These are phyloP conservation scores for Lamellibrachia satsuma DNA, from an alignment of 2,888 invertebrate genomes.

Conservation along the genomic window DNA sequence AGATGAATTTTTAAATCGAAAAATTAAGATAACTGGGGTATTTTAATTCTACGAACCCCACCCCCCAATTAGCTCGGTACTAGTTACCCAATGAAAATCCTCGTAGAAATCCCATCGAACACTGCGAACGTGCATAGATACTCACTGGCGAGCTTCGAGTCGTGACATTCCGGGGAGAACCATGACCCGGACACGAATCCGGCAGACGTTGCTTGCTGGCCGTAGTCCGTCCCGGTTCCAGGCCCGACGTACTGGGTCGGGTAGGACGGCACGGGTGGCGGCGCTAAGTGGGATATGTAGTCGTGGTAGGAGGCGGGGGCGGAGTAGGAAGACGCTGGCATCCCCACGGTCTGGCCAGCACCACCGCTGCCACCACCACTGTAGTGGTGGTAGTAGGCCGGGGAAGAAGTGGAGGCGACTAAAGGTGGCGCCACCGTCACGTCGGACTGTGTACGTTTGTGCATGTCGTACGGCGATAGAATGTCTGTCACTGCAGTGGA, in stretches of 20 bases:
- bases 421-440: background rate
- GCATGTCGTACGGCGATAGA: background rate
- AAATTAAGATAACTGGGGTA: no score
- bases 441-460: background rate
- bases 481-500: background rate
- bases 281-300: background rate
- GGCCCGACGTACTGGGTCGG: background rate
- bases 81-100: no score
- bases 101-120: no score
- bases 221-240: background rate
- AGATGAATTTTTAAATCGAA: no score
- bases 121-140: no score
- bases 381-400: slow-evolving; percentile 36
- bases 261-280: background rate
- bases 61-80: no score
- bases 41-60: no score
- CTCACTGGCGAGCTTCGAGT: background rate
- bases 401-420: background rate
- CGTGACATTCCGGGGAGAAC: background rate
- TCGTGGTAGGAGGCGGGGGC: background rate
- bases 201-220: background rate
- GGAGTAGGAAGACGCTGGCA: background rate
- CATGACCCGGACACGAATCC: background rate
- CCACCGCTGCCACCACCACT: slow-evolving; percentile 70
- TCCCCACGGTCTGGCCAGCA: background rate